Evolutionary conservation across 2,888 invertebrate species (phyloP), one percentile per base, ranked within the genome.

Genomic region (Xestia rhomboidea): DNA sequence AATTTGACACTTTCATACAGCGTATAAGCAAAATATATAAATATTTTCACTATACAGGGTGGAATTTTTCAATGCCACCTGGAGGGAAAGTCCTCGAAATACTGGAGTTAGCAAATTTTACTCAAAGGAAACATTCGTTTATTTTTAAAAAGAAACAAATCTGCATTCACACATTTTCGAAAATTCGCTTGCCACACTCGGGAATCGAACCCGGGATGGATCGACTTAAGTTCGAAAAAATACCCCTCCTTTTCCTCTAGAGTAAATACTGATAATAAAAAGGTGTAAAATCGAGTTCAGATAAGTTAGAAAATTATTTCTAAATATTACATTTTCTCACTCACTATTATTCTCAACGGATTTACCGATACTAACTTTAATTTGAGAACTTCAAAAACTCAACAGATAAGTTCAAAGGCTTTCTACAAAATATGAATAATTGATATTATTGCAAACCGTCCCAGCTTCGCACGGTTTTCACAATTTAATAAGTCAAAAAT

Each of bases 201-300:
- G n/a, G n/a, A n/a, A n/a, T n/a, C n/a, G n/a, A n/a, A n/a, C n/a
- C n/a, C n/a, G n/a, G n/a, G n/a, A n/a, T n/a, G n/a, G n/a, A n/a
- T n/a, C n/a, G n/a, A n/a, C n/a, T n/a, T n/a, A n/a, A n/a, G n/a
- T n/a, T n/a, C n/a, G n/a, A n/a, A n/a, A n/a, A n/a, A n/a, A n/a
- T n/a, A n/a, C n/a, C 30, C n/a, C 27, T 8, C 18, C 21, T 69
- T 27, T 78, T 41, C 18, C 27, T 68, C 10, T 27, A 57, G 34
- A 46, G 27, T 54, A 68, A 27, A 77, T 24, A 46, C 13, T 46
- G 38, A 78, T 34, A 76, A 44, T 51, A n/a, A n/a, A n/a, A 44
- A 13, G 27, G 34, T n/a, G 0, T 41, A 62, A 13, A 30, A 24
- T 30, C 2, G 30, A 21, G 24, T 24, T 63, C 38, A n/a, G n/a